Evolutionary conservation across 2,113 vertebrate species (phyloP).

Genomic region (Neopipo cinnamomea): DNA sequence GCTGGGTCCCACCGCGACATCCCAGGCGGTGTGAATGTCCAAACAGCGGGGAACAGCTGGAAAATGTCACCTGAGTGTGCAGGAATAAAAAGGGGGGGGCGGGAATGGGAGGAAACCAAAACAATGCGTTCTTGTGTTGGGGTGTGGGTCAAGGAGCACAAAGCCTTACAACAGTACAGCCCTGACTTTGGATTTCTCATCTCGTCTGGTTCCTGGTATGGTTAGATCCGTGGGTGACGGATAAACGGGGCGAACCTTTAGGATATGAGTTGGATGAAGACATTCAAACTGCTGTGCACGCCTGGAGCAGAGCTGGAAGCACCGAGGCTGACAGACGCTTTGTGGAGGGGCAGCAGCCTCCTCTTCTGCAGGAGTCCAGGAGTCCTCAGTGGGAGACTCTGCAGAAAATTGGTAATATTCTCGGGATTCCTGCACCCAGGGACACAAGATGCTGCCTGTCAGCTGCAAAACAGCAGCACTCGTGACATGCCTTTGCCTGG

Average conservation of each 20-base stretch:
- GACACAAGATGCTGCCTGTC: not conserved
- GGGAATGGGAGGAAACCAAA: not conserved
- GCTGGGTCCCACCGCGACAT: not conserved
- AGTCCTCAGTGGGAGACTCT: not conserved
- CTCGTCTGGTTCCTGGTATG: rapidly evolving
- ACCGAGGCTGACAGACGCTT: not conserved
- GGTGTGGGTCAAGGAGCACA: not conserved
- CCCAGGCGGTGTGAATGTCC: not conserved
- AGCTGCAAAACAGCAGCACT: not conserved
- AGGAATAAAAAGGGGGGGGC: not conserved
- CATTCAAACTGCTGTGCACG: no score
- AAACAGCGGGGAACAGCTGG: not conserved
- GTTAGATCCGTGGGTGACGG: not conserved
- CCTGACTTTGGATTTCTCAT: not conserved
- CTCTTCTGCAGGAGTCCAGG: not conserved
- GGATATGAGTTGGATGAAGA: rapidly evolving
- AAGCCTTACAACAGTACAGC: not conserved
- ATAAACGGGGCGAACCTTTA: not conserved
- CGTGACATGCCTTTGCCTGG: rapidly evolving
- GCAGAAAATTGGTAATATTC: not conserved
- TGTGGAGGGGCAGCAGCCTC: not conserved
- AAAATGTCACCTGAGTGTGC: not conserved
- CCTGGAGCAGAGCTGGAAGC: not conserved
- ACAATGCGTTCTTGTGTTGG: not conserved
- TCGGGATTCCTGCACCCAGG: not conserved